phyloP scores from a whole-genome alignment of 2,113 vertebrate species.

The Falco punctatus region DNA sequence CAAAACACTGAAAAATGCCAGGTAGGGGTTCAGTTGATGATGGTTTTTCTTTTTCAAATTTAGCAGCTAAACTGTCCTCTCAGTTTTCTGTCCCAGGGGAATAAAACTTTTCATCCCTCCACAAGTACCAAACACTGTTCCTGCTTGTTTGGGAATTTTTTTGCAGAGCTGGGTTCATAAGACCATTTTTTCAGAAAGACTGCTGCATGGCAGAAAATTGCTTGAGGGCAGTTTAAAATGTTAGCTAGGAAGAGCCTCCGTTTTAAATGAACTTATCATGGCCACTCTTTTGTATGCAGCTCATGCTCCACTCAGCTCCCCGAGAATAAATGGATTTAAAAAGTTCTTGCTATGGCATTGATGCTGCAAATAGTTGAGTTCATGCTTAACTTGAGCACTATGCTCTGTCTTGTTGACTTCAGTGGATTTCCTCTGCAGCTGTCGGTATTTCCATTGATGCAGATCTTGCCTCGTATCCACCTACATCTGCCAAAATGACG shows the following conservation, averaged over 20 bases:
- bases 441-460: not conserved
- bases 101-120: not conserved
- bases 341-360: not conserved
- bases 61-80: not conserved
- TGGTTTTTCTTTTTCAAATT: not conserved
- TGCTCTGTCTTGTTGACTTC: not conserved
- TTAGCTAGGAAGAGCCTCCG: not conserved
- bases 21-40: not conserved
- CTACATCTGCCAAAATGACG: not conserved
- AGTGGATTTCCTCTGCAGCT: not conserved
- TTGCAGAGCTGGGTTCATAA: not conserved
- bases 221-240: conserved; percentile 40
- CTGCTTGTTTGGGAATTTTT: conserved; percentile 24
- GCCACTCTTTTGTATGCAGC: conserved; percentile 14
- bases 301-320: not conserved
- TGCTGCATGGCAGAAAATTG: not conserved
- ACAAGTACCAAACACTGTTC: not conserved
- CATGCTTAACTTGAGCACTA: accelerated
- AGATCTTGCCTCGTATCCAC: not conserved
- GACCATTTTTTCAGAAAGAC: not conserved
- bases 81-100: not conserved
- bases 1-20: not conserved
- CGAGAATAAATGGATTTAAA: not conserved
- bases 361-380: not conserved
- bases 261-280: not conserved